Base-by-base conservation (phyloP, 2,888 invertebrate genomes). In the Seira ritae region DNA sequence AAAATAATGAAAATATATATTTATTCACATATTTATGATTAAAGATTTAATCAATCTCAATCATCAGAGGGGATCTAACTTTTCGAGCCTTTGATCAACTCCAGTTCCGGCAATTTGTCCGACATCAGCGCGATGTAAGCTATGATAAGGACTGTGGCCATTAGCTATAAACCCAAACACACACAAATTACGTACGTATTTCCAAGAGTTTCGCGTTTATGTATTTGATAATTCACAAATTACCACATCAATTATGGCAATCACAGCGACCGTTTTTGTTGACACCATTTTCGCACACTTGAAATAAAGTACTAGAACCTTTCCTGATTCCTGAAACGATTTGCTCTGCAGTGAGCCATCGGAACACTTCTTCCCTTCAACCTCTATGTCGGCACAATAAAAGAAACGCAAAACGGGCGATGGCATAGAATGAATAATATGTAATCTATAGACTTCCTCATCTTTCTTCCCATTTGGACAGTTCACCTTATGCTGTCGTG, bases 11-110 rank as follows among this genome's bases (percentile, higher is more conserved):
- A 20, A 22, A 42, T 8, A 8, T 42, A 12, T 42, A 8, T 42
- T 42, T 12, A 8, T 42, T 8, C 42, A 42, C 42, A 8, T 42
- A 6, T 42, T 42, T 8, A 42, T 12, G 6, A 12, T 42, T 42
- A 42, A 42, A 42, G 6, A 42, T 42, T n/a, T n/a, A n/a, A n/a
- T n/a, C n/a, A n/a, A n/a, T n/a, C n/a, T n/a, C n/a, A n/a, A n/a
- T n/a, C n/a, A n/a, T n/a, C n/a, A n/a, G n/a, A n/a, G 42, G 42
- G 6, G 42, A 8, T 42, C 78, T 22, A 23, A 80, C 80, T 15
- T 46, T 80, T 80, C 1, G 80, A 62, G 17, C 80, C 80, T 46
- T 67, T 50, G 0, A 80, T 17, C 17, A 74, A 60, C 37, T 80
- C 55, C 17, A 80, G 60, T 17, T 80, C 80, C 1, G 50, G 69